Conservation (phyloP, 2,797 vertebrate species). For the Gymnopithys bicolor region DNA sequence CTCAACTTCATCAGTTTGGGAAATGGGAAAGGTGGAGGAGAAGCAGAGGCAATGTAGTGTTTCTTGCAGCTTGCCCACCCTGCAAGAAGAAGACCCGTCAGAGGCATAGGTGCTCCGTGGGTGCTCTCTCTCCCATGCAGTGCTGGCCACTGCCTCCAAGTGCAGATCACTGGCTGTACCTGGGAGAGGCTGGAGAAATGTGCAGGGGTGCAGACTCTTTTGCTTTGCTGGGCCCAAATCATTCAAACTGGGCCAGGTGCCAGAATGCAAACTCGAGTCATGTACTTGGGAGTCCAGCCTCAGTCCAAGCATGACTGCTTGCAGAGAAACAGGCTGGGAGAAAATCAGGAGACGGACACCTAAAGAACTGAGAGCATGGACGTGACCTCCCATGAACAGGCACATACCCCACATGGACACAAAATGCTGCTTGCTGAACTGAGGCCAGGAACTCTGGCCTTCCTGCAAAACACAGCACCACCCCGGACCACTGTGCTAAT, state of each 20-base stretch:
- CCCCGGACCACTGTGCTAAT: background rate
- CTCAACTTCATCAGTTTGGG: background rate
- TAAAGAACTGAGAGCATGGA: background rate
- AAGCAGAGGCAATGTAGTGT: background rate
- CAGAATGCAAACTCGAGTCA: background rate
- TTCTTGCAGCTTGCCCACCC: background rate
- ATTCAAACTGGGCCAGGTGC: background rate
- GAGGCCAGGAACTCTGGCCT: background rate
- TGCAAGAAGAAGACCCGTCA: background rate
- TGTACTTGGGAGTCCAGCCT: background rate
- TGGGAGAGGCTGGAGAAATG: background rate
- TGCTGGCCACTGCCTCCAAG: background rate
- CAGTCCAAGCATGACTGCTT: background rate
- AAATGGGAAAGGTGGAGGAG: background rate
- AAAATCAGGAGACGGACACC: background rate
- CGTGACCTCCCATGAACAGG: background rate
- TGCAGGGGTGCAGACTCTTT: background rate
- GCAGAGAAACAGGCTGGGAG: background rate
- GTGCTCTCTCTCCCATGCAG: accelerated
- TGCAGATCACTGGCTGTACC: background rate
- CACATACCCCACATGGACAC: accelerated
- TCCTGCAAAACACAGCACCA: background rate
- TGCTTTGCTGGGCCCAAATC: background rate
- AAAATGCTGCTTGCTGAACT: background rate
- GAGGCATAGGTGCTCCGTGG: accelerated